phyloP scores from a whole-genome alignment of 2,797 vertebrate genomes.

The Siniperca obscura region DNA sequence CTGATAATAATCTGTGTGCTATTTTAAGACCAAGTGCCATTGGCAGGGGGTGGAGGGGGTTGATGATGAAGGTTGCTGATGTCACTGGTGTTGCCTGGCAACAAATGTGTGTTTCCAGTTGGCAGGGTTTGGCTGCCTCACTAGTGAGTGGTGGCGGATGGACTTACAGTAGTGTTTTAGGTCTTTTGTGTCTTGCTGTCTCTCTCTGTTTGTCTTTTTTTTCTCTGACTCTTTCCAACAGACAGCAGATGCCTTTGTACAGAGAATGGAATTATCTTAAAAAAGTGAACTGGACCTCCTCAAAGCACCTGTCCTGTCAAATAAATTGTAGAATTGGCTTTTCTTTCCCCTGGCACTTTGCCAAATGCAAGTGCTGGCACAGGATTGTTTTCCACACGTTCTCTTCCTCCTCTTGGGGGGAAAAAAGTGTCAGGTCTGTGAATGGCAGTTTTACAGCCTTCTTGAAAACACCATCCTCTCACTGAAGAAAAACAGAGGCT shows the following conservation, averaged over 20 bases:
- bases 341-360: constrained; percentile 16
- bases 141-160: constrained; percentile 70
- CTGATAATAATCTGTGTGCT: constrained; percentile 84
- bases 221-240: not conserved
- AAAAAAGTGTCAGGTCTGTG: constrained; percentile 2
- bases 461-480: constrained; percentile 16
- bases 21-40: constrained; percentile 82
- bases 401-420: not conserved
- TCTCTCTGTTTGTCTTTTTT: constrained; percentile 18
- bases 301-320: constrained; percentile 35
- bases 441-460: constrained; percentile 30
- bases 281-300: constrained; percentile 25
- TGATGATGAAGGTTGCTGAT: constrained; percentile 83
- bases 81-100: constrained; percentile 86
- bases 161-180: constrained; percentile 58
- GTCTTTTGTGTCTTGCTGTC: constrained; percentile 7
- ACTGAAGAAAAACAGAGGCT: constrained; percentile 17
- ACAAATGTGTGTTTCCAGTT: constrained; percentile 81
- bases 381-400: constrained; percentile 10
- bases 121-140: constrained; percentile 72
- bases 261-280: constrained; percentile 19
- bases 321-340: constrained; percentile 32
- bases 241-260: constrained; percentile 30
- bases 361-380: constrained; percentile 20
- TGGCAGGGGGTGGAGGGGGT: constrained; percentile 50